Evolutionary conservation across 2,797 vertebrate genomes (phyloP).

Genomic region (Pseudochirops corinnae): DNA sequence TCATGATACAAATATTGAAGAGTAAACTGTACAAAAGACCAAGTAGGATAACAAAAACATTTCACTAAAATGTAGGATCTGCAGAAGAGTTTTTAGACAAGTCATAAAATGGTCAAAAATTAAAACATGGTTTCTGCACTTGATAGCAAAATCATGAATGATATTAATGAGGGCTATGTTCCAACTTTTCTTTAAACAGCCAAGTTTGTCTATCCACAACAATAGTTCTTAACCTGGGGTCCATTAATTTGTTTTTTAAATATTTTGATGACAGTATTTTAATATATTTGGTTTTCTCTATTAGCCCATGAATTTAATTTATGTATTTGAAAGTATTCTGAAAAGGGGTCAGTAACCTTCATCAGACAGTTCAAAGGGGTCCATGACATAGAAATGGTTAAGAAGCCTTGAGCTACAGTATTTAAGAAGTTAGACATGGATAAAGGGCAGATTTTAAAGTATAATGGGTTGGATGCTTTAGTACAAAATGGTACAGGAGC

Average conservation of each 20-base stretch:
- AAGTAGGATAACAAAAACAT: slow-evolving; percentile 92
- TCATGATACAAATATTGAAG: slow-evolving; percentile 86
- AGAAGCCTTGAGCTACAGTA: slow-evolving; percentile 73
- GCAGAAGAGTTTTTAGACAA: slow-evolving; percentile 89
- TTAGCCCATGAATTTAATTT: neutral
- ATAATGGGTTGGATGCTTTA: slow-evolving; percentile 90
- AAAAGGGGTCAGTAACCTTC: neutral
- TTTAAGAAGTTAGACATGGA: slow-evolving; percentile 87
- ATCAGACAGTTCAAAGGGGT: neutral
- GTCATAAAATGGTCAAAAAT: slow-evolving; percentile 90
- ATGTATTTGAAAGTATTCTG: neutral
- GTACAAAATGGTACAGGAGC: slow-evolving; percentile 82
- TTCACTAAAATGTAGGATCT: slow-evolving; percentile 93
- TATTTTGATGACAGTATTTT: neutral
- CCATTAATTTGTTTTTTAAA: neutral
- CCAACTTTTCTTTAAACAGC: slow-evolving; percentile 85
- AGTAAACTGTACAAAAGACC: slow-evolving; percentile 91
- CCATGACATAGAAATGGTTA: neutral
- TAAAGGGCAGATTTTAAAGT: slow-evolving; percentile 87
- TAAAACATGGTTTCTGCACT: slow-evolving; percentile 86
- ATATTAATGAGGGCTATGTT: slow-evolving; percentile 88
- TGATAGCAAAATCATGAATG: slow-evolving; percentile 86
- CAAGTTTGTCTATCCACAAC: slow-evolving; percentile 85
- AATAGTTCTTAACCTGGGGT: neutral
- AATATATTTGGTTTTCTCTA: neutral